Percentiles rank a stretch among this genome's conserved stretches.
Evolutionary conservation across 1,140 invertebrate genomes (phyloP).

Genomic region (Dinothrombium tinctorium): DNA sequence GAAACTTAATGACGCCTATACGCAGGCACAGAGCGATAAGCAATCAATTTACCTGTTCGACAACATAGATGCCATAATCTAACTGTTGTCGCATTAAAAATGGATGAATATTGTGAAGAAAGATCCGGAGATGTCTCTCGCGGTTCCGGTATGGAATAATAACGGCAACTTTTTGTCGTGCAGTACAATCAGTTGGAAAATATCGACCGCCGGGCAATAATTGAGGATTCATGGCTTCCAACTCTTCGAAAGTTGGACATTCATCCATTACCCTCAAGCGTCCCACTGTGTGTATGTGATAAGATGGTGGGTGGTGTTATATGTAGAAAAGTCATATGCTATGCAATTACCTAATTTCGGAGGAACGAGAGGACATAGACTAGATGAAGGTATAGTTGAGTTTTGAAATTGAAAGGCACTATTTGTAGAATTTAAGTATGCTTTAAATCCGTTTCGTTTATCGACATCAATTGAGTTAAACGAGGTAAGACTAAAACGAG

Average conservation of each 20-base stretch:
- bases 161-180: conserved; percentile 22
- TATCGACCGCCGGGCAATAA: conserved; percentile 16
- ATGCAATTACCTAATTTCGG: too few species aligned
- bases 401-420: too few species aligned
- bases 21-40: background rate
- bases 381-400: too few species aligned
- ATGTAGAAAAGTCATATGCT: too few species aligned
- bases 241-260: conserved; percentile 8
- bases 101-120: conserved; percentile 29
- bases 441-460: too few species aligned
- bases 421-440: too few species aligned
- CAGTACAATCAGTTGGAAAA: conserved; percentile 14
- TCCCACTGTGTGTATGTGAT: conserved; percentile 13
- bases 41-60: conserved; percentile 25
- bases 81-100: conserved; percentile 30
- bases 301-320: too few species aligned
- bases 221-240: conserved; percentile 12
- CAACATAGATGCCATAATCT: conserved; percentile 31
- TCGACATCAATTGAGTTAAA: too few species aligned
- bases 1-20: background rate
- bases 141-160: conserved; percentile 30
- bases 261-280: conserved; percentile 13
- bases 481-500: too few species aligned
- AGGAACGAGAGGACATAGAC: too few species aligned
- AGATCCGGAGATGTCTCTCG: conserved; percentile 24